These are phyloP conservation scores for Microtus pennsylvanicus DNA, from an alignment of 2,113 vertebrate species.

Conservation along the genomic window DNA sequence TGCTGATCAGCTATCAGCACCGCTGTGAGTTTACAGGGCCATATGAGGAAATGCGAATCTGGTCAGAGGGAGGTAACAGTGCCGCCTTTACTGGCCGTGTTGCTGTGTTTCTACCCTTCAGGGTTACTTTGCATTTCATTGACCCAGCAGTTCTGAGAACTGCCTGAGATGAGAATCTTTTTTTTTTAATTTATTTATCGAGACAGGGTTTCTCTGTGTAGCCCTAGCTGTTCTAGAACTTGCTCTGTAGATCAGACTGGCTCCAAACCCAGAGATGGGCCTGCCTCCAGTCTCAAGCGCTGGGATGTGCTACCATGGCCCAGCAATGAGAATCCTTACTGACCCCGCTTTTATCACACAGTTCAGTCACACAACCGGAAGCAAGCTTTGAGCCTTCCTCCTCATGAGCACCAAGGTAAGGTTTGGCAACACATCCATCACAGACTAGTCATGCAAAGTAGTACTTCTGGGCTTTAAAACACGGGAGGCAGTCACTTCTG, in stretches of 20 bases:
- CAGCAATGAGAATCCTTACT: neutral
- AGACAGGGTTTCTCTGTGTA: neutral
- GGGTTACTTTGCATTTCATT: neutral
- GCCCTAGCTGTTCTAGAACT: neutral
- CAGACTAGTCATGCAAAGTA: neutral
- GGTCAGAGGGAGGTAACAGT: neutral
- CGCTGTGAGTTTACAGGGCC: neutral
- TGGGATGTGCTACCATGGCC: neutral
- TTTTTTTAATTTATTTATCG: neutral
- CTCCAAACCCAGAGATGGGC: neutral
- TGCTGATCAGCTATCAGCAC: neutral
- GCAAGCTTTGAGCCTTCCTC: neutral
- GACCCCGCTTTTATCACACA: neutral
- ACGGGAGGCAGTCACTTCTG: neutral
- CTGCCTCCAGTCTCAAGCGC: neutral
- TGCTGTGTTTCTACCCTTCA: neutral
- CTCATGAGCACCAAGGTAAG: neutral
- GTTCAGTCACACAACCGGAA: neutral
- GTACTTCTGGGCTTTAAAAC: neutral
- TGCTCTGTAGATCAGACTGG: neutral
- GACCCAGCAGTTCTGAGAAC: neutral
- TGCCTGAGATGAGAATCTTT: neutral
- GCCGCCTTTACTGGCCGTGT: too few relatives aligned
- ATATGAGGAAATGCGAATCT: neutral
- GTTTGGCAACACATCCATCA: neutral